Evolutionary conservation across 2,888 invertebrate genomes (phyloP).

Genomic region (Acleris cristana): DNA sequence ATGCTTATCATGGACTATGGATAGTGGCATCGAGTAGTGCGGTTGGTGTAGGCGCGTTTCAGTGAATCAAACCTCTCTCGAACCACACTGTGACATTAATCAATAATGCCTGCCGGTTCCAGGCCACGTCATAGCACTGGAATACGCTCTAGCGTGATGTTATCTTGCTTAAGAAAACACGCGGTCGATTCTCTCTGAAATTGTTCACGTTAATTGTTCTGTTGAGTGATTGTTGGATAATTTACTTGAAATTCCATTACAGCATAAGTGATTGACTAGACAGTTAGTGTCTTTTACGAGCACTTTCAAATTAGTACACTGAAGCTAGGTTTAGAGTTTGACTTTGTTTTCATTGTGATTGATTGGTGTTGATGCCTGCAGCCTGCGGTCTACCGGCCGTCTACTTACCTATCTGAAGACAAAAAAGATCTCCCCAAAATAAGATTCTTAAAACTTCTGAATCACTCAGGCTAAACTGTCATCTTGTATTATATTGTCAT

Average conservation of each 20-base stretch:
- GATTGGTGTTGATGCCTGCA: too few species aligned
- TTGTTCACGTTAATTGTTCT: conserved; percentile 4
- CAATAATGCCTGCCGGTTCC: conserved; percentile 40
- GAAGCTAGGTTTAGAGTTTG: not conserved
- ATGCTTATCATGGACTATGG: too few species aligned
- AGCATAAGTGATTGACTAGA: not conserved
- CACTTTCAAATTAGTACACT: not conserved
- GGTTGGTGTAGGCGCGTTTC: conserved; percentile 16
- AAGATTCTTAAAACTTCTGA: too few species aligned
- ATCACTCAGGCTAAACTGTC: too few species aligned
- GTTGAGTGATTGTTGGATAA: not conserved
- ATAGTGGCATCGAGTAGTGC: not conserved
- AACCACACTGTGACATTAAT: conserved; percentile 51
- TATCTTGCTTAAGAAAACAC: conserved; percentile 23
- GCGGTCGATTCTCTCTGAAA: conserved; percentile 7
- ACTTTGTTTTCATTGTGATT: too few species aligned
- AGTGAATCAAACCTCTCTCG: conserved; percentile 38
- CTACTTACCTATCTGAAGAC: too few species aligned
- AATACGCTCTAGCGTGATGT: conserved; percentile 19
- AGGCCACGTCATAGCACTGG: conserved; percentile 18
- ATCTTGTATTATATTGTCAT: too few species aligned
- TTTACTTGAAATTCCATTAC: not conserved
- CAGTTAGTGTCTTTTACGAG: too few species aligned
- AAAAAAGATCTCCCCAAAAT: too few species aligned
- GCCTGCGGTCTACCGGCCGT: too few species aligned